These are phyloP conservation scores for Jaculus jaculus DNA, from an alignment of 2,113 vertebrate genomes.

Conservation along the genomic window DNA sequence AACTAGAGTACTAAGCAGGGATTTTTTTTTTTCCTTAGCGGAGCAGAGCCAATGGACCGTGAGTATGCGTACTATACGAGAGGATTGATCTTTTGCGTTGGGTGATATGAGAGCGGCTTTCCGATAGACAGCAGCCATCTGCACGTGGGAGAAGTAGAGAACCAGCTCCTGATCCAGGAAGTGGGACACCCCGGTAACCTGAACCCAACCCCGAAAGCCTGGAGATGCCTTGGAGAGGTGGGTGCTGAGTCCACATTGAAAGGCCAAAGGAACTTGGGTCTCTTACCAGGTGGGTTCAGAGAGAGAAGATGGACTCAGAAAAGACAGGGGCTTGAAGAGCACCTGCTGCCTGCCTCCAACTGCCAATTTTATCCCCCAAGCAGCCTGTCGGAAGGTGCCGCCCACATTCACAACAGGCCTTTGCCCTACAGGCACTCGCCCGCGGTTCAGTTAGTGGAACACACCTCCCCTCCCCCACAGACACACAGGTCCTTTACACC, in stretches of 20 bases:
- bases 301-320: background rate
- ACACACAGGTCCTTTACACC: background rate
- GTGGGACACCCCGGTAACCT: background rate
- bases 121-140: too few species aligned
- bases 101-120: background rate
- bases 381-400: background rate
- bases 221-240: background rate
- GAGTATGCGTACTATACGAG: background rate
- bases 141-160: too few species aligned
- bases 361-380: background rate
- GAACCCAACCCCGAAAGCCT: background rate
- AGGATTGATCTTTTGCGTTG: background rate
- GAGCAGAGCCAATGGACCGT: background rate
- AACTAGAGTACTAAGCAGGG: background rate
- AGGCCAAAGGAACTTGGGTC: too few species aligned
- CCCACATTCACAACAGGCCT: too few species aligned
- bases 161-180: background rate
- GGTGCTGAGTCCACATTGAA: background rate
- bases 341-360: background rate
- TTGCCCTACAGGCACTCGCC: background rate
- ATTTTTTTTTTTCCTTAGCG: background rate
- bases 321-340: background rate
- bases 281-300: background rate
- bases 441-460: background rate
- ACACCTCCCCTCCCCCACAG: background rate